These are phyloP conservation scores for Myodes glareolus DNA, from an alignment of 2,113 vertebrate genomes.

Conservation along the genomic window DNA sequence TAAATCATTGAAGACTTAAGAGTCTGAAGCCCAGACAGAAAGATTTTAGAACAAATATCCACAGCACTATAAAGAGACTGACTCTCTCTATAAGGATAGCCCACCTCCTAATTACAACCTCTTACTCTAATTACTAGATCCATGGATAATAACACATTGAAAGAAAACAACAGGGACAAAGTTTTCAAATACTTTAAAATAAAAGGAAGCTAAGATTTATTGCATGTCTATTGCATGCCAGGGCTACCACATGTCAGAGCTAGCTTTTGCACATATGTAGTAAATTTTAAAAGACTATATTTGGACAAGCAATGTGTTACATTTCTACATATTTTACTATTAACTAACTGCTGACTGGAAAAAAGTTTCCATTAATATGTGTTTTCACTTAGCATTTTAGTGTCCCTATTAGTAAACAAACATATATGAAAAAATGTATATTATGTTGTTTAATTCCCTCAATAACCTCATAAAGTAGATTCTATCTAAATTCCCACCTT, in stretches of 20 bases:
- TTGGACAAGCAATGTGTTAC: neutral
- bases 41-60: constrained; percentile 28
- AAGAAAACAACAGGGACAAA: constrained; percentile 33
- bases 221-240: constrained; percentile 21
- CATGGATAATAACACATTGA: constrained; percentile 56
- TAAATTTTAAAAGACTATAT: constrained; percentile 33
- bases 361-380: neutral
- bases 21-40: constrained; percentile 14
- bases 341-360: constrained; percentile 36
- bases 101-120: constrained; percentile 57
- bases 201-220: constrained; percentile 63
- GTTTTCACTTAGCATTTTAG: constrained; percentile 47
- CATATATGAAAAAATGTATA: neutral
- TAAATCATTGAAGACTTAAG: neutral
- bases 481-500: neutral
- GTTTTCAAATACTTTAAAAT: constrained; percentile 56
- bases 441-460: neutral
- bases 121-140: constrained; percentile 62
- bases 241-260: constrained; percentile 6
- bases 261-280: constrained; percentile 39
- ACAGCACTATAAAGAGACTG: neutral
- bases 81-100: constrained; percentile 17
- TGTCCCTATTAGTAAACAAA: neutral
- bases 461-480: neutral
- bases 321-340: constrained; percentile 32